These are phyloP conservation scores for Passer domesticus DNA, from an alignment of 2,113 vertebrate species.

Conservation along the genomic window DNA sequence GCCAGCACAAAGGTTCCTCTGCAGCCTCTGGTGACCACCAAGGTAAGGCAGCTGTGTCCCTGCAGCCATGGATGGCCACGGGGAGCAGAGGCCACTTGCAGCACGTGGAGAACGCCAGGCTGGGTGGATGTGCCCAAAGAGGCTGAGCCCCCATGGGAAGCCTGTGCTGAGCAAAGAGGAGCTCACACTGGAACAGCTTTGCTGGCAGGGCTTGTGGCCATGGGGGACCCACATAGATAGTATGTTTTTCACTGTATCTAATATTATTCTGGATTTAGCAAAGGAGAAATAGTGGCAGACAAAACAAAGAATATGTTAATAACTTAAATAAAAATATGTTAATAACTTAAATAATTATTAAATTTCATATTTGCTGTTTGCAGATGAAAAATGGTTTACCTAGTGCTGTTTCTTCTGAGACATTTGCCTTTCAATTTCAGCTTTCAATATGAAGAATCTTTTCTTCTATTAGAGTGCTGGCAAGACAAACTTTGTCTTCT, in stretches of 20 bases:
- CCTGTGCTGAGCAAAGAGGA: not conserved
- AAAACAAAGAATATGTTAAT: not conserved
- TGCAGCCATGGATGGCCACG: fast-evolving
- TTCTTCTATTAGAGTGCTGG: not conserved
- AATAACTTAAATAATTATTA: not conserved
- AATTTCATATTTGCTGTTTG: not conserved
- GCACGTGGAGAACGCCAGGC: fast-evolving
- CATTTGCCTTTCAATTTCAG: not conserved
- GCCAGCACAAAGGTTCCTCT: not conserved
- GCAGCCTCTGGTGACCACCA: not conserved
- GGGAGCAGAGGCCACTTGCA: too few species aligned
- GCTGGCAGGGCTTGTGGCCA: not conserved
- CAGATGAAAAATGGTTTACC: not conserved
- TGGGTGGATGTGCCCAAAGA: fast-evolving
- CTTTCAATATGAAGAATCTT: not conserved
- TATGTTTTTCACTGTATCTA: not conserved
- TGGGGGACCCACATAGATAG: fast-evolving
- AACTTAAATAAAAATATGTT: not conserved
- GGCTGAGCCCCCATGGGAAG: fast-evolving
- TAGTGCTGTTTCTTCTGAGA: not conserved
- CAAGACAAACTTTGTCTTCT: not conserved
- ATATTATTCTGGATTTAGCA: not conserved
- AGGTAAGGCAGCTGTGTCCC: not conserved
- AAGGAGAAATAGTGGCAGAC: not conserved
- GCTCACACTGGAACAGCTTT: not conserved